Conservation (phyloP, 2,797 vertebrate genomes). For the Sylvilagus floridanus region DNA sequence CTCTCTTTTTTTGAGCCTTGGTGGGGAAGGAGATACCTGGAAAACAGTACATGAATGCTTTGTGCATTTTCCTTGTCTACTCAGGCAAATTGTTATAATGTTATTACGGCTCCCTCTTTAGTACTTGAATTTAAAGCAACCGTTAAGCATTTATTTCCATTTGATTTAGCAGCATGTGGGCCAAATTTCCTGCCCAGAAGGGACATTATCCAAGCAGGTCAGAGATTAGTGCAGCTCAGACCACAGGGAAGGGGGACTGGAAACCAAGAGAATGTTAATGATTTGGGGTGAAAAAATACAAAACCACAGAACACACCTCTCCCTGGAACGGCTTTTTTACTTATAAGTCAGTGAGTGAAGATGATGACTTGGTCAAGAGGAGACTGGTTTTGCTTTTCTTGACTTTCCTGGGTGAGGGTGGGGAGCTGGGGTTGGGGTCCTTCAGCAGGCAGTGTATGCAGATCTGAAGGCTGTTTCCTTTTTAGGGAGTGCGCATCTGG, state of each 20-base stretch:
- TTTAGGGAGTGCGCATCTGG: background rate
- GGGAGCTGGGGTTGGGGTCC: background rate
- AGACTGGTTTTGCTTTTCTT: background rate
- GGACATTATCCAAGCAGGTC: background rate
- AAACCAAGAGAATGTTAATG: background rate
- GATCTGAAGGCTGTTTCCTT: slow-evolving; percentile 45
- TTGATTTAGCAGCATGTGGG: background rate
- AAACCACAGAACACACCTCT: background rate
- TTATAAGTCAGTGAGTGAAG: background rate
- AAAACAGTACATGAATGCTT: background rate
- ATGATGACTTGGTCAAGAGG: slow-evolving; percentile 51
- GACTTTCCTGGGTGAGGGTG: background rate
- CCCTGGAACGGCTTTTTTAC: slow-evolving; percentile 46
- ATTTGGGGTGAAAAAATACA: background rate
- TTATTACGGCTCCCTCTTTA: background rate
- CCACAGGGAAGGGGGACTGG: background rate
- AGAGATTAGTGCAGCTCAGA: background rate
- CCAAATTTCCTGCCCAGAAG: background rate
- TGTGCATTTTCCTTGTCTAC: background rate
- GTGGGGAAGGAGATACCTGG: background rate
- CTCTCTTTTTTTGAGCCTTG: background rate
- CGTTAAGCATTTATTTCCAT: slow-evolving; percentile 13
- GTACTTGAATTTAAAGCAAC: background rate
- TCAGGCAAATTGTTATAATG: background rate
- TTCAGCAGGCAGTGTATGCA: slow-evolving; percentile 40